phyloP scores from a whole-genome alignment of 2,113 vertebrate species.

The Pteruthius melanotis region DNA sequence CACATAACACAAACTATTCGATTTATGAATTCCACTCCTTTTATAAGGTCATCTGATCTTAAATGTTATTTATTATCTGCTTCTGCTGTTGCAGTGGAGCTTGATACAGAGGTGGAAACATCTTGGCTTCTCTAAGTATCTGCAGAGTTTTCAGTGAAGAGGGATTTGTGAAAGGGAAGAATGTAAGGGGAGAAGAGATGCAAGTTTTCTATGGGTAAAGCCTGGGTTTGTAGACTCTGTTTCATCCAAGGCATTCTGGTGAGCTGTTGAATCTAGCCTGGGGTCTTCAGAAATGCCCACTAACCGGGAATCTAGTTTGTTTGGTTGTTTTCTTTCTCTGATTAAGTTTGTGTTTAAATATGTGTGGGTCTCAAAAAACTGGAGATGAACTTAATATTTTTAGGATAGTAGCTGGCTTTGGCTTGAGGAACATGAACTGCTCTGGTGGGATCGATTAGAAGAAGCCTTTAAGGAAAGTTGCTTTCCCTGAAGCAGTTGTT shows the following conservation, averaged over 20 bases:
- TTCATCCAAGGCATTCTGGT: background rate
- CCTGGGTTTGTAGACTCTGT: background rate
- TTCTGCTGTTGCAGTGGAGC: background rate
- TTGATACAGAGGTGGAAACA: background rate
- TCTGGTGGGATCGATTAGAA: background rate
- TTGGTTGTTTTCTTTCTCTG: background rate
- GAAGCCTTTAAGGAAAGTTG: background rate
- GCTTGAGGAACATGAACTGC: background rate
- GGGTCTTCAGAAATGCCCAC: background rate
- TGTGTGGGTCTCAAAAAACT: background rate
- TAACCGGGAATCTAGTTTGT: background rate
- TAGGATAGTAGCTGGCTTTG: background rate
- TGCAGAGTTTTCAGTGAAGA: background rate
- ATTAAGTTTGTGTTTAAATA: background rate
- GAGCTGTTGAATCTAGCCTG: background rate
- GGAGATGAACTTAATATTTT: background rate
- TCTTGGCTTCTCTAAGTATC: background rate
- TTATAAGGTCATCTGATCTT: background rate
- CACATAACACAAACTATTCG: background rate
- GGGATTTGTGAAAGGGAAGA: background rate
- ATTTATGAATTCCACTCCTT: background rate
- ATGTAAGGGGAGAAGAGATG: background rate
- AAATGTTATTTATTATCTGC: background rate
- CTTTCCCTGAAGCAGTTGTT: background rate
- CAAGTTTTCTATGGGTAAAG: background rate